Percentiles rank a stretch among this genome's conserved stretches.
Evolutionary conservation across 2,113 vertebrate genomes (phyloP).

Genomic region (Takifugu bimaculatus): DNA sequence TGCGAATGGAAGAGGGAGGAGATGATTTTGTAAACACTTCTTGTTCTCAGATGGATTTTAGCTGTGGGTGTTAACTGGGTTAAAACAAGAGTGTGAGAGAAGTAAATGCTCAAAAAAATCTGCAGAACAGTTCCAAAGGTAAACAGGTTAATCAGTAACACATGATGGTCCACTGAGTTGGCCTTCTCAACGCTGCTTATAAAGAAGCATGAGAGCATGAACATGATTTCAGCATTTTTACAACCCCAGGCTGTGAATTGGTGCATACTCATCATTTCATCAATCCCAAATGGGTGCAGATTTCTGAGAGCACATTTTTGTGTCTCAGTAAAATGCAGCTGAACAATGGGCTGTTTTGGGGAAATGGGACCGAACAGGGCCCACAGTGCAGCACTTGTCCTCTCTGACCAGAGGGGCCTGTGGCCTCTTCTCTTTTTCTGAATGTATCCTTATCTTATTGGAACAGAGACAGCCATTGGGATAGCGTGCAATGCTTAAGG

Average conservation of each 20-base stretch:
- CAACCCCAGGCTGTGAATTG: too few relatives aligned
- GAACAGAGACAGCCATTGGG: slow-evolving; percentile 27
- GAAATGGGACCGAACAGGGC: neutral
- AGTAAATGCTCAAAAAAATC: neutral
- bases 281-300: too few relatives aligned
- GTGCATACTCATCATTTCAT: too few relatives aligned
- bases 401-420: neutral
- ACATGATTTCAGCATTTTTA: too few relatives aligned
- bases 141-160: neutral
- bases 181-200: too few relatives aligned
- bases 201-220: too few relatives aligned
- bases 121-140: neutral
- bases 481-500: neutral
- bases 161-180: neutral
- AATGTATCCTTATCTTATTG: slow-evolving; percentile 21
- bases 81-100: too few relatives aligned
- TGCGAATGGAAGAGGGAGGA: too few relatives aligned
- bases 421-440: neutral
- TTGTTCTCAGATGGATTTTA: too few relatives aligned
- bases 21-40: too few relatives aligned
- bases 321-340: neutral
- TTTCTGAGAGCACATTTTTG: too few relatives aligned
- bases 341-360: neutral
- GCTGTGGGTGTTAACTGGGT: too few relatives aligned
- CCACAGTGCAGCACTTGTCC: neutral